Evolutionary conservation across 2,888 invertebrate species (phyloP).

Genomic region (Teinopalpus imperialis): DNA sequence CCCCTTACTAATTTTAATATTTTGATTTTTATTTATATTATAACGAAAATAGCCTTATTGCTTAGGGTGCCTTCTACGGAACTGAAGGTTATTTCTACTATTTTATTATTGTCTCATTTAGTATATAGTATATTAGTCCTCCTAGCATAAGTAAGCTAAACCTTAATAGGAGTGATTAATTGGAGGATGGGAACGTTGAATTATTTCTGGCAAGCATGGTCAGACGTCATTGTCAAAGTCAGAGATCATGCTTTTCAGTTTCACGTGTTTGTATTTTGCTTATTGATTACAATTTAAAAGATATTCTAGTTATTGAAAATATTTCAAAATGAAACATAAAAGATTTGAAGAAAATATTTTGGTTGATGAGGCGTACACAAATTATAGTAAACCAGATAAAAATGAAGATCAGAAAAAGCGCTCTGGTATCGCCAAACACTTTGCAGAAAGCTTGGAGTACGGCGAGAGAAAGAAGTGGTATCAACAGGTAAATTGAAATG

Average conservation of each 20-base stretch:
- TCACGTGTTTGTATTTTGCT: conserved; percentile 28
- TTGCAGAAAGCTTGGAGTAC: conserved; percentile 74
- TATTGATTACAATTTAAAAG: conserved; percentile 12
- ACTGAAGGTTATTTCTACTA: too few species aligned
- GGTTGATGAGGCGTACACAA: conserved; percentile 73
- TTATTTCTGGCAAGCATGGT: too few species aligned
- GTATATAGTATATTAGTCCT: too few species aligned
- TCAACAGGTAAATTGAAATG: conserved; percentile 70
- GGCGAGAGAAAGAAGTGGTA: conserved; percentile 85
- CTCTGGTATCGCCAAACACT: conserved; percentile 70
- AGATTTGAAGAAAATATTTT: conserved; percentile 77
- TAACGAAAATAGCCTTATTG: too few species aligned
- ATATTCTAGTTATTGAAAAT: background rate
- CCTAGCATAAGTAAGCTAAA: too few species aligned
- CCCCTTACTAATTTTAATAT: too few species aligned
- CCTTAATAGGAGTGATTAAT: too few species aligned
- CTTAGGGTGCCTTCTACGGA: too few species aligned
- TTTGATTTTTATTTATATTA: too few species aligned
- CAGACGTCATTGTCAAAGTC: conserved; percentile 20
- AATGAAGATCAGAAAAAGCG: conserved; percentile 71
- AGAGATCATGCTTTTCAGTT: conserved; percentile 15
- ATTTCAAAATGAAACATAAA: conserved; percentile 67
- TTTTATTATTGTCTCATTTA: too few species aligned
- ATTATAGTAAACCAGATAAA: conserved; percentile 64
- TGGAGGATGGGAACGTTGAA: too few species aligned